Evolutionary conservation across 2,113 vertebrate genomes (phyloP).

Genomic region (Pangasianodon hypophthalmus): DNA sequence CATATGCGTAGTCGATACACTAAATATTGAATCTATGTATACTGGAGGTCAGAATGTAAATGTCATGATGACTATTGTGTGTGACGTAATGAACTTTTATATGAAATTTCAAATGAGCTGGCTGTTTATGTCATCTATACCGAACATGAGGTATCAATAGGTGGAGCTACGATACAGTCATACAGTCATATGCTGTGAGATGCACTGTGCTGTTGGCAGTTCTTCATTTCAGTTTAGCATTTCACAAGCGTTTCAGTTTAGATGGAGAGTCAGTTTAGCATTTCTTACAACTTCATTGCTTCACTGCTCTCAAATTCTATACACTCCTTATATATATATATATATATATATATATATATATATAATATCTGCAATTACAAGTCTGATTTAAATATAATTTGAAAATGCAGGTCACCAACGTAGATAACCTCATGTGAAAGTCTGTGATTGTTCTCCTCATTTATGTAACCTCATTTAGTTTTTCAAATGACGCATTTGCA

Average conservation of each 20-base stretch:
- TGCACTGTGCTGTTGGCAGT: slow-evolving; percentile 11
- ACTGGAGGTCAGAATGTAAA: background rate
- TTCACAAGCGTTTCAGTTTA: background rate
- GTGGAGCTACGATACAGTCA: slow-evolving; percentile 72
- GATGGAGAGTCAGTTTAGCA: background rate
- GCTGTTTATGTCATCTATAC: background rate
- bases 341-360: background rate
- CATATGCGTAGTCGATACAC: background rate
- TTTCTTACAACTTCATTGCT: background rate
- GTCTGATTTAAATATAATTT: background rate
- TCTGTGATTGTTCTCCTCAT: slow-evolving; percentile 35
- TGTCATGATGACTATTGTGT: background rate
- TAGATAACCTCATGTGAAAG: slow-evolving; percentile 29
- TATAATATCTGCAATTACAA: background rate
- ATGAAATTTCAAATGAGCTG: background rate
- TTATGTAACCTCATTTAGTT: slow-evolving; percentile 30
- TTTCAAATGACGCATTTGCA: slow-evolving; percentile 26
- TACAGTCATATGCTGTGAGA: slow-evolving; percentile 50
- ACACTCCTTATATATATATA: background rate
- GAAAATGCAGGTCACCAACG: slow-evolving; percentile 42
- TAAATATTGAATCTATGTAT: background rate
- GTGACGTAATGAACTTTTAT: background rate
- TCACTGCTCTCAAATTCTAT: background rate
- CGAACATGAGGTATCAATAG: slow-evolving; percentile 65
- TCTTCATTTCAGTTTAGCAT: background rate